Percentiles rank a stretch among this genome's conserved stretches.
Evolutionary conservation across 2,888 invertebrate species (phyloP).

Genomic region (Scaeva pyrastri): DNA sequence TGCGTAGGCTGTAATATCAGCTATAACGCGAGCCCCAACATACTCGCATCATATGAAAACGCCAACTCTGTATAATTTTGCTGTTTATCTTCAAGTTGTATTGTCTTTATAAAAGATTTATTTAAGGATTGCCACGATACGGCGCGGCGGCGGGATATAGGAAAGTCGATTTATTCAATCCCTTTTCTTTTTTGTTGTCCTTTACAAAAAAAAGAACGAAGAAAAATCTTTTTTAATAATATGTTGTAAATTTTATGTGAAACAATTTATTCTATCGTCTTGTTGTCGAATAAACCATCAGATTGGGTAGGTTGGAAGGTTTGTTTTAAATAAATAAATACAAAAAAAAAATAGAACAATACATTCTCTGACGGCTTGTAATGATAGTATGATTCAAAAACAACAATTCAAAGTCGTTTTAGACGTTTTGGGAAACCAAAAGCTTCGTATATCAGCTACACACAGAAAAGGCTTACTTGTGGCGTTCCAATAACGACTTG

Average conservation of each 20-base stretch:
- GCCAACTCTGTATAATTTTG: constrained; percentile 62
- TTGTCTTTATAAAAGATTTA: constrained; percentile 64
- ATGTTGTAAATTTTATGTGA: constrained; percentile 33
- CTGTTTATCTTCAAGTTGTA: constrained; percentile 59
- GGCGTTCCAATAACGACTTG: too few species aligned
- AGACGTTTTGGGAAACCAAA: too few species aligned
- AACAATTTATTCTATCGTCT: constrained; percentile 50
- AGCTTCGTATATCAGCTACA: too few species aligned
- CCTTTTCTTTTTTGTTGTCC: not conserved
- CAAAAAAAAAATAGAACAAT: too few species aligned
- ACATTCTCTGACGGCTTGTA: too few species aligned
- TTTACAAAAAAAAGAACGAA: not conserved
- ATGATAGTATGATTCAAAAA: too few species aligned
- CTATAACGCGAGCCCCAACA: not conserved
- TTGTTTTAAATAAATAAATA: not conserved
- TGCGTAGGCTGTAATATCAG: constrained; percentile 48
- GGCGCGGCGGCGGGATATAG: not conserved
- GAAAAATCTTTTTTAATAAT: constrained; percentile 42
- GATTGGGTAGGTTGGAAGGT: constrained; percentile 7
- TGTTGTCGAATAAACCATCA: constrained; percentile 22
- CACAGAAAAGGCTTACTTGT: too few species aligned
- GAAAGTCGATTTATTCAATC: constrained; percentile 38
- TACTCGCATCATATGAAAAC: constrained; percentile 35
- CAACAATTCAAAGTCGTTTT: too few species aligned
- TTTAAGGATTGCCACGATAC: constrained; percentile 52